Evolutionary conservation across 2,113 vertebrate species (phyloP), one percentile per base, ranked within the genome.

Genomic region (Cisticola juncidis): DNA sequence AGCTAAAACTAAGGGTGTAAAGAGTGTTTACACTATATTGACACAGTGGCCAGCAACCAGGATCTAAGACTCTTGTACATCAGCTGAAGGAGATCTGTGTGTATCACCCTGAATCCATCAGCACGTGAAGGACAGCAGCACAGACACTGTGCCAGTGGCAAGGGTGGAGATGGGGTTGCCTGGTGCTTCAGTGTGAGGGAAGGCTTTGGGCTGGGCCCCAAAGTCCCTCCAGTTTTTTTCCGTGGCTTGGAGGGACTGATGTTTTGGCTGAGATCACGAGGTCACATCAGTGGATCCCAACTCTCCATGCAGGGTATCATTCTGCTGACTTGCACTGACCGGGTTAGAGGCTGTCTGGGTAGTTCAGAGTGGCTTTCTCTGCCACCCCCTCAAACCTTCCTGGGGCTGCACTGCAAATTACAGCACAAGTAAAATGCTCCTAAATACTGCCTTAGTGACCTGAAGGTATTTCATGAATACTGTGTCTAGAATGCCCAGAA

Each of bases 281-380:
- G 44, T 33, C 14, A 5, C 3, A 2, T 11, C 31, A 29, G 23
- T 48, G 40, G 36, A 79, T 50, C 20, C 44, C 53, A 51, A 88
- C 47, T 3, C 11, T 40, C 44, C 8, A 1, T 0, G 0, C 25
- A 9, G 20, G 17, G 3, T 56, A 35, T 56, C 31, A 11, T 58
- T 77, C 48, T 72, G 48, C 14, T 0, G 0, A 53, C 8, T 35
- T 3, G 1, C 20, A 35, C 38, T 0, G 2, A n/a, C 18, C 2
- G 2, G 21, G 29, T 56, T 42, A 68, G 36, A 61, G 23, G 54
- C 11, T 60, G 47, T 23, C 33, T 60, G 33, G 6, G 14, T 57
- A 62, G 48, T 35, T 81, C 38, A 38, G 31, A 68, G n/a, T 6
- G 24, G 24, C 10, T 91, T 90, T 85, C 50, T 45, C 70, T 3